A percentile compares a stretch with the other conserved stretches of the same genome.
Evolutionary conservation across 2,113 vertebrate species (phyloP).

Genomic region (Seriola rivoliana): DNA sequence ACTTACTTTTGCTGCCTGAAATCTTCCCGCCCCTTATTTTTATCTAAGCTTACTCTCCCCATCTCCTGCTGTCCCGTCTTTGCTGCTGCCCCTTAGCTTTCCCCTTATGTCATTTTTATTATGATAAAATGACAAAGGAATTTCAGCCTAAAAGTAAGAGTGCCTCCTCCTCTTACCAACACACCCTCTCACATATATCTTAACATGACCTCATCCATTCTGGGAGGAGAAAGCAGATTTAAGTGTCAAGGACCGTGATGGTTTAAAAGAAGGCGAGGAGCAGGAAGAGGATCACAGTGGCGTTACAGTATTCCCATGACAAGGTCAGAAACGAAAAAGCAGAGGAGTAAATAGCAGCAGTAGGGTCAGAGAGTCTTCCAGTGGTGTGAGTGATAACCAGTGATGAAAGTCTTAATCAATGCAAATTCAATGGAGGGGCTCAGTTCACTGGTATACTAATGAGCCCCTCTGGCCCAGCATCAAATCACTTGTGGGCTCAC

Average conservation of each 20-base stretch:
- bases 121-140: slow-evolving; percentile 35
- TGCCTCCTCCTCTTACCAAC: neutral
- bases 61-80: slow-evolving; percentile 18
- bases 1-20: neutral
- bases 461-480: slow-evolving; percentile 11
- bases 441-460: slow-evolving; percentile 10
- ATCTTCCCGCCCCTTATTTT: neutral
- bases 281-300: slow-evolving; percentile 4
- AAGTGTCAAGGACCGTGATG: neutral
- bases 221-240: slow-evolving; percentile 1
- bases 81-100: neutral
- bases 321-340: neutral
- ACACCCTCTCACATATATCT: neutral
- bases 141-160: neutral
- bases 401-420: neutral
- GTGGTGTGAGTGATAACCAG: slow-evolving; percentile 8
- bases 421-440: slow-evolving; percentile 6
- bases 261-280: neutral
- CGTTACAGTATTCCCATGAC: neutral
- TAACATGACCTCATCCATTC: slow-evolving; percentile 5
- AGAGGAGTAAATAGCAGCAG: slow-evolving; percentile 6
- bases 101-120: slow-evolving; percentile 13
- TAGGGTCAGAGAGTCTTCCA: neutral
- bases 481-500: slow-evolving; percentile 2
- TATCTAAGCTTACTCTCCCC: neutral